Percentiles rank a stretch among this genome's conserved stretches.
Conservation (phyloP, 2,113 vertebrate species). For the Ictalurus furcatus region DNA sequence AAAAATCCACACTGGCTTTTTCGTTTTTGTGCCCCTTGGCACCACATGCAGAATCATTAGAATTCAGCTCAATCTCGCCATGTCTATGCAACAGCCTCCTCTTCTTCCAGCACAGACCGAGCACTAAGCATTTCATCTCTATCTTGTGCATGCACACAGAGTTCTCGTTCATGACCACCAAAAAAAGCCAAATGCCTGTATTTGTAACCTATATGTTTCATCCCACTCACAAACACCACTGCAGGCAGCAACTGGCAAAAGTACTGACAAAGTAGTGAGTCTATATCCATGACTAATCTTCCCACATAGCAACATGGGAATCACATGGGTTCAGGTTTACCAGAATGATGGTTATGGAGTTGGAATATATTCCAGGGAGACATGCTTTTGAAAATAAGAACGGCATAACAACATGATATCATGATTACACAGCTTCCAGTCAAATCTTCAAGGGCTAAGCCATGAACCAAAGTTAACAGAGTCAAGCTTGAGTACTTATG, state of each 20-base stretch:
- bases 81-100: conserved; percentile 45
- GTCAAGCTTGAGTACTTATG: background rate
- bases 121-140: conserved; percentile 18
- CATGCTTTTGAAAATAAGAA: background rate
- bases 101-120: conserved; percentile 28
- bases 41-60: conserved; percentile 64
- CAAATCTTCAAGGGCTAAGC: background rate
- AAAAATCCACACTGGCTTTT: conserved; percentile 44
- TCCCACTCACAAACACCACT: conserved; percentile 39
- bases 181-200: background rate
- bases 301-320: conserved; percentile 32
- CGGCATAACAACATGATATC: background rate
- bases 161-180: conserved; percentile 2
- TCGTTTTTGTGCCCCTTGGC: conserved; percentile 54
- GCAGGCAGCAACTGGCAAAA: conserved; percentile 45
- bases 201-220: conserved; percentile 26
- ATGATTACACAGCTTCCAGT: background rate
- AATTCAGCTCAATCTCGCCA: conserved; percentile 60
- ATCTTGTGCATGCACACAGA: background rate
- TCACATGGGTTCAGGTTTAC: conserved; percentile 12
- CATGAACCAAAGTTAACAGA: background rate
- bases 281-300: conserved; percentile 37
- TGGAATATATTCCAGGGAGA: conserved; percentile 23
- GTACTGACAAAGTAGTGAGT: conserved; percentile 27
- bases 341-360: background rate